A percentile compares a stretch with the other conserved stretches of the same genome.
Evolutionary conservation across 2,797 vertebrate species (phyloP).

Genomic region (Arrhamphus sclerolepis): DNA sequence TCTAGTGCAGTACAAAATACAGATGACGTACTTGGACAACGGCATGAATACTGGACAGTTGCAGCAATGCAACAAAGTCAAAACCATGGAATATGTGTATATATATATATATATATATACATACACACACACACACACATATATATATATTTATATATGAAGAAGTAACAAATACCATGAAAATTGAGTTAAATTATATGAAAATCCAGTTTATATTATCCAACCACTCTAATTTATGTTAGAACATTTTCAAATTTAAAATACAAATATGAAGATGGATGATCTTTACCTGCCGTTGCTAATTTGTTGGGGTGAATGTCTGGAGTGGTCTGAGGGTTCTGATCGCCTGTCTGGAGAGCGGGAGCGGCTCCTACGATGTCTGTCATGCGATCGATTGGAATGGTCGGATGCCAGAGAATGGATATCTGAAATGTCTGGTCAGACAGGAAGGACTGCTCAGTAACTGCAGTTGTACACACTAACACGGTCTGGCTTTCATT

Average conservation of each 20-base stretch:
- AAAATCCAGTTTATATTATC: slow-evolving; percentile 2
- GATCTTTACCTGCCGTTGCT: slow-evolving; percentile 93
- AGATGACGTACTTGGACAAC: slow-evolving; percentile 2
- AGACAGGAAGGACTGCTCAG: slow-evolving; percentile 46
- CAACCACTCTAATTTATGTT: neutral
- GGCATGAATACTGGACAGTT: too few species aligned
- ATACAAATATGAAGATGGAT: neutral
- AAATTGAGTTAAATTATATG: too few species aligned
- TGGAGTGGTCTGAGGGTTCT: slow-evolving; percentile 95
- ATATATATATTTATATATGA: neutral
- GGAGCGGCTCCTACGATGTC: slow-evolving; percentile 91
- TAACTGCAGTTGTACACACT: neutral
- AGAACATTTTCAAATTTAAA: neutral
- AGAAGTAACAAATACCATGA: neutral
- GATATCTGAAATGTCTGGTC: slow-evolving; percentile 98
- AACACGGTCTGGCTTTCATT: slow-evolving; percentile 7
- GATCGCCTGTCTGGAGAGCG: slow-evolving; percentile 95
- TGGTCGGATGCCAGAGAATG: slow-evolving; percentile 98
- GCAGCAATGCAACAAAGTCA: too few species aligned
- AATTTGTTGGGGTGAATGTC: slow-evolving; percentile 95
- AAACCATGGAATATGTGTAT: too few species aligned
- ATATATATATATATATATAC: too few species aligned
- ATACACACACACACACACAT: too few species aligned
- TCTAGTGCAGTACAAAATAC: slow-evolving; percentile 18
- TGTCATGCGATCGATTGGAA: slow-evolving; percentile 96